Evolutionary conservation across 2,888 invertebrate genomes (phyloP), one percentile per base, ranked within the genome.

Genomic region (Punctoribates punctum): DNA sequence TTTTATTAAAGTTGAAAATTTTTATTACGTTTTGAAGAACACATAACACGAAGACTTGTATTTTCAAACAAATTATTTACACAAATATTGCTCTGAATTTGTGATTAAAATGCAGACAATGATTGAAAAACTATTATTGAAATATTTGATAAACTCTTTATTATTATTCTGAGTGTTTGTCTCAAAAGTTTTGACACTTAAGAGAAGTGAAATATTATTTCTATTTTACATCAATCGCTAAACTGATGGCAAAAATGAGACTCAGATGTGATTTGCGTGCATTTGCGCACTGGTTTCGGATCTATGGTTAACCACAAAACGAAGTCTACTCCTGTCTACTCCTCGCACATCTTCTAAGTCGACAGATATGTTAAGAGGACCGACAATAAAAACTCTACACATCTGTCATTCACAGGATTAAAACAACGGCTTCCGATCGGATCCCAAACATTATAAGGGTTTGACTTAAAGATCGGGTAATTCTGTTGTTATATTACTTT

Each of bases 301-400:
- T 57, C 20, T 57, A 57, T 57, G 67, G 67, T 67, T 38, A 67
- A 67, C 67, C 67, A 29, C 67, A 67, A 67, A 60, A 67, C 67
- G 8, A 34, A 67, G 62, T 62, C 62, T 11, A 9, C 25, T 15
- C 25, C 15, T 60, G 62, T 62, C 62, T 11, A 9, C 25, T 15
- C 25, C 15, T 60, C 29, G 13, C 11, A 27, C 13, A 67, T 38
- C 62, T 62, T 62, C 29, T 25, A 25, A 27, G 13, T 29, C 38
- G 38, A 38, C 67, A 67, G 67, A 67, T 67, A n/a, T 67, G 67
- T 67, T 67, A 67, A 38, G 67, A 67, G 38, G 67, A 67, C 67
- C 38, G 60, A 6, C 38, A 34, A 67, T 38, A 38, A 67, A 67
- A 67, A 67, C 34, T 25, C 38, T 27, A 60, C 67, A 38, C 67